Percentiles rank a stretch among this genome's conserved stretches.
These are phyloP conservation scores for Sminthurides aquaticus DNA, from an alignment of 2,888 invertebrate species.

Conservation along the genomic window DNA sequence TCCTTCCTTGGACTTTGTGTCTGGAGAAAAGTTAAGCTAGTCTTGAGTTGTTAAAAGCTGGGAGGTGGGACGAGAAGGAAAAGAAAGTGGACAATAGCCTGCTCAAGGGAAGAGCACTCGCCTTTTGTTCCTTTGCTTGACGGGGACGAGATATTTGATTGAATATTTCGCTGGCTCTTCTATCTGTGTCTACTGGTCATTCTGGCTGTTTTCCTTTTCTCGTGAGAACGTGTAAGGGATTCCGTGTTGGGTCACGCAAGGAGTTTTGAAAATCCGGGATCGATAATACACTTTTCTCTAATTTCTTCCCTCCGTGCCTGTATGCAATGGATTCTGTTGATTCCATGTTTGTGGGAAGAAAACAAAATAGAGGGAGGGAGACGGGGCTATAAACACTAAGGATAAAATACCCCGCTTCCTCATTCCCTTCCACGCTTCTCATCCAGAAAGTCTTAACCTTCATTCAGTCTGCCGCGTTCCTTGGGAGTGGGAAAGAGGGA, in stretches of 20 bases:
- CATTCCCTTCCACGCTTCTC: background rate
- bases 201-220: background rate
- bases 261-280: background rate
- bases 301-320: background rate
- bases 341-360: background rate
- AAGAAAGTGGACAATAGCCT: too few relatives aligned
- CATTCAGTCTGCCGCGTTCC: too few relatives aligned
- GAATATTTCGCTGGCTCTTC: too few relatives aligned
- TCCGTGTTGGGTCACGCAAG: background rate
- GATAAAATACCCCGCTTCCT: background rate
- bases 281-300: constrained; percentile 1
- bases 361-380: background rate
- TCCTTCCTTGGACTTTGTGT: too few relatives aligned
- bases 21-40: too few relatives aligned
- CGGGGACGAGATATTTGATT: too few relatives aligned
- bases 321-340: background rate
- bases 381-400: background rate
- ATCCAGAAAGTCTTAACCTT: background rate
- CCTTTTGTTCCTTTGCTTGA: too few relatives aligned
- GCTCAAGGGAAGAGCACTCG: too few relatives aligned
- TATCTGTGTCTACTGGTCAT: background rate
- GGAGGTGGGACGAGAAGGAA: too few relatives aligned
- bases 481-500: too few relatives aligned
- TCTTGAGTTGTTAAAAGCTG: too few relatives aligned
- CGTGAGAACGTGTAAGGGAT: background rate